These are phyloP conservation scores for Melanaphis sacchari DNA, from an alignment of 1,140 invertebrate species.

Conservation along the genomic window DNA sequence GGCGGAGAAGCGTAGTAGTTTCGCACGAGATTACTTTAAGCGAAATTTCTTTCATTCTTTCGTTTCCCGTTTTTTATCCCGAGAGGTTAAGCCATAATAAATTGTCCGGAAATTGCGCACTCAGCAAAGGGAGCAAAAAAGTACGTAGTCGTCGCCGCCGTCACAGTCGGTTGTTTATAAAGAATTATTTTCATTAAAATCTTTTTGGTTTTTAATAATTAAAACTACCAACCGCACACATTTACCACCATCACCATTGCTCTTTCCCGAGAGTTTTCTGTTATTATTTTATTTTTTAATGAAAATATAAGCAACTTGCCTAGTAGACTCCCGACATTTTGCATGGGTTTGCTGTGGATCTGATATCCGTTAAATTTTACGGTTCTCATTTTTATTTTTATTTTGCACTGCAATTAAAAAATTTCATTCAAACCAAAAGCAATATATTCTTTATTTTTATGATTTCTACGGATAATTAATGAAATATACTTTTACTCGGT, in stretches of 20 bases:
- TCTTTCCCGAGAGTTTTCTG: conserved; percentile 13
- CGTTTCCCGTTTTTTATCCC: conserved; percentile 32
- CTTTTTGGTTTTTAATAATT: conserved; percentile 52
- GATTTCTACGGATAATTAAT: neutral
- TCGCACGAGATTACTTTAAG: conserved; percentile 47
- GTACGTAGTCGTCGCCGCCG: neutral
- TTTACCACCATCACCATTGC: neutral
- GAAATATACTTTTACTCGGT: neutral
- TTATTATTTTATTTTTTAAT: conserved; percentile 39
- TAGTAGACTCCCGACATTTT: neutral
- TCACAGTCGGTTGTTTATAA: conserved; percentile 51
- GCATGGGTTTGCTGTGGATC: too few species aligned
- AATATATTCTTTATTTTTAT: conserved; percentile 6
- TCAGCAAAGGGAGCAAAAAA: conserved; percentile 16
- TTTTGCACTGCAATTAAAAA: conserved; percentile 34
- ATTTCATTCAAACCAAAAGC: neutral
- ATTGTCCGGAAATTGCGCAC: conserved; percentile 49
- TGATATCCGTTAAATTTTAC: conserved; percentile 38
- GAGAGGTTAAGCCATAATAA: conserved; percentile 51
- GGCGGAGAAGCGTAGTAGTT: neutral
- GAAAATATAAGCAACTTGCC: conserved; percentile 29
- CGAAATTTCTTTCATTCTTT: conserved; percentile 39
- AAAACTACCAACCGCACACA: conserved; percentile 37
- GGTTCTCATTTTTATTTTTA: conserved; percentile 1
- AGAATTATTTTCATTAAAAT: conserved; percentile 57